Conservation (phyloP, 2,797 vertebrate genomes). For the Myoxocephalus aenaeus region DNA sequence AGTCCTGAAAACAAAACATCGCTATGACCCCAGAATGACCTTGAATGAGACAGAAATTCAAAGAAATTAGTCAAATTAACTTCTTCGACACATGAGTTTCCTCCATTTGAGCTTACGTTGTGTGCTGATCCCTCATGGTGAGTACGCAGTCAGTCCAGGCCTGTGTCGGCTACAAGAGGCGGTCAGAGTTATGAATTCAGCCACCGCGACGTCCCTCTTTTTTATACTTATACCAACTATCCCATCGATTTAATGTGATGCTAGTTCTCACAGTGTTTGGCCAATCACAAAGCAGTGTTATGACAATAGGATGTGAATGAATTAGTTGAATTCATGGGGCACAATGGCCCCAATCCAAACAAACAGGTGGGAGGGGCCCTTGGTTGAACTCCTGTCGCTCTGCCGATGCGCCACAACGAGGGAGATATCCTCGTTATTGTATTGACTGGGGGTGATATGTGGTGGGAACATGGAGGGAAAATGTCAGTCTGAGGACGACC, state of each 20-base stretch:
- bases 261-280: constrained; percentile 77
- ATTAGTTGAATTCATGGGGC: constrained; percentile 72
- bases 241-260: constrained; percentile 67
- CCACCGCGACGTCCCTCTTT: constrained; percentile 34
- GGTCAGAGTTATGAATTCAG: constrained; percentile 52
- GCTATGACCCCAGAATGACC: neutral
- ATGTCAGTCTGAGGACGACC: constrained; percentile 59
- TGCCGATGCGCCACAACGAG: constrained; percentile 42
- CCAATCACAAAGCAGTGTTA: constrained; percentile 77
- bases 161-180: constrained; percentile 6
- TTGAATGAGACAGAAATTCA: neutral
- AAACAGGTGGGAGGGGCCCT: constrained; percentile 78
- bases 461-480: constrained; percentile 74
- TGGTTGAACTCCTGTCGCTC: constrained; percentile 52
- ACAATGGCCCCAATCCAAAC: constrained; percentile 72
- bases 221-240: constrained; percentile 72
- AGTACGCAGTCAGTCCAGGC: constrained; percentile 31
- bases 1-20: neutral
- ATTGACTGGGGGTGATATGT: constrained; percentile 59
- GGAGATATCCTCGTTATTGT: constrained; percentile 52
- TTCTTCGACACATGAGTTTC: neutral
- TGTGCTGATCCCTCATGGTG: constrained; percentile 80
- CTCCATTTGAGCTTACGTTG: constrained; percentile 68
- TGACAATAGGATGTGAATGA: constrained; percentile 78
- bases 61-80: neutral